phyloP scores from a whole-genome alignment of 2,888 invertebrate species.

The Bedellia somnulentella region DNA sequence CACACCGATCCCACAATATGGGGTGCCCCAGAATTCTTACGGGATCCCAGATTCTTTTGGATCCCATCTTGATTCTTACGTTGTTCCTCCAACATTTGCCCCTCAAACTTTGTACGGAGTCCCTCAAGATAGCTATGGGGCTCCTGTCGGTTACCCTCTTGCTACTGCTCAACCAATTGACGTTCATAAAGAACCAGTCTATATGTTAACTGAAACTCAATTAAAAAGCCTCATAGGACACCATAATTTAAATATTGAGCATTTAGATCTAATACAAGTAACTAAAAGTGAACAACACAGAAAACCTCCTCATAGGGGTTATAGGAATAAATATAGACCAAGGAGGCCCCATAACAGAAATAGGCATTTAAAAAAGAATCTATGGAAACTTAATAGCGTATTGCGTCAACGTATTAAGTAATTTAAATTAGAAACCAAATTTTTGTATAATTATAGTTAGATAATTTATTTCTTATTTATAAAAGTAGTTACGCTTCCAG shows the following conservation, averaged over 20 bases:
- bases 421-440: background rate
- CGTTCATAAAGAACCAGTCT: constrained; percentile 28
- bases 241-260: constrained; percentile 37
- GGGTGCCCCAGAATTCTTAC: constrained; percentile 15
- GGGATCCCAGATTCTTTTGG: constrained; percentile 17
- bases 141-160: no score
- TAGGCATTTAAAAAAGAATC: constrained; percentile 22
- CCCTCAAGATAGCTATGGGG: background rate
- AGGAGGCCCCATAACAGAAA: constrained; percentile 13
- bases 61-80: constrained; percentile 5
- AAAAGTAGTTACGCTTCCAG: no score
- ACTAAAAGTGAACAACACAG: constrained; percentile 14
- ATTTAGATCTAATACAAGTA: constrained; percentile 35
- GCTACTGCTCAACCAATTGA: constrained; percentile 1
- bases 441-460: no score
- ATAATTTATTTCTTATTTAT: background rate
- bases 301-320: constrained; percentile 18
- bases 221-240: constrained; percentile 33
- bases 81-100: constrained; percentile 5
- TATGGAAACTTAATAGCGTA: constrained; percentile 24
- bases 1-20: background rate
- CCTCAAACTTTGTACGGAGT: constrained; percentile 3
- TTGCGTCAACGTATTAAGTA: constrained; percentile 1
- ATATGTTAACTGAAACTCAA: constrained; percentile 38
- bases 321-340: constrained; percentile 16